Conservation (phyloP, 2,797 vertebrate species). For the Alcedo atthis region DNA sequence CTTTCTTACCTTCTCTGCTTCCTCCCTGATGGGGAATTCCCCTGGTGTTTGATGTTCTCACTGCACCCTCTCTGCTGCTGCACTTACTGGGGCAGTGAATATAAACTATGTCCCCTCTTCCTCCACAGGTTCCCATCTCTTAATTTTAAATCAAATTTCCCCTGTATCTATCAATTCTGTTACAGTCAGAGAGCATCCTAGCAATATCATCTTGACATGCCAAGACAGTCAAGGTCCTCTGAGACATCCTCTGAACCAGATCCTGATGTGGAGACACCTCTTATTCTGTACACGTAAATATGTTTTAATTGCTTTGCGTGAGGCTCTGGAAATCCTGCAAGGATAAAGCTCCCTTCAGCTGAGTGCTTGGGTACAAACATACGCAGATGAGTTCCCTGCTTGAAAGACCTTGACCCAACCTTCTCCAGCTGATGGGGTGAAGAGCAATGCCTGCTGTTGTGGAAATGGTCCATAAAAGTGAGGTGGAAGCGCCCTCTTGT, state of each 20-base stretch:
- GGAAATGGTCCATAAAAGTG: conserved; percentile 4
- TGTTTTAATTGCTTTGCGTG: neutral
- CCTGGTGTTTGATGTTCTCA: neutral
- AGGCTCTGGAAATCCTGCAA: neutral
- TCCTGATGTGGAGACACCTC: neutral
- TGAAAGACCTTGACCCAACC: conserved; percentile 18
- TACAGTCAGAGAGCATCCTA: neutral
- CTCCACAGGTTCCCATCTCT: neutral
- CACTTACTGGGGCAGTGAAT: neutral
- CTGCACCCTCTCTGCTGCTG: neutral
- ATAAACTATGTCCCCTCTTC: neutral
- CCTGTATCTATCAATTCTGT: neutral
- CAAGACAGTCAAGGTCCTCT: neutral
- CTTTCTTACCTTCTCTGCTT: neutral
- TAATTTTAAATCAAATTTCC: neutral
- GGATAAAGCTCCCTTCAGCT: neutral
- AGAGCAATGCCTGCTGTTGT: neutral
- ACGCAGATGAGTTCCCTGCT: neutral
- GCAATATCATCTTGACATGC: neutral
- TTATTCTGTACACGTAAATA: neutral
- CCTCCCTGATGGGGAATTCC: neutral
- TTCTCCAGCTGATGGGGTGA: neutral
- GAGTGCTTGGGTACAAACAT: neutral
- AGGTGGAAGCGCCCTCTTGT: conserved; percentile 62
- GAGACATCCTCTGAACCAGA: neutral